A percentile compares a stretch with the other conserved stretches of the same genome.
Evolutionary conservation across 2,113 vertebrate species (phyloP).

Genomic region (Laticauda colubrina): DNA sequence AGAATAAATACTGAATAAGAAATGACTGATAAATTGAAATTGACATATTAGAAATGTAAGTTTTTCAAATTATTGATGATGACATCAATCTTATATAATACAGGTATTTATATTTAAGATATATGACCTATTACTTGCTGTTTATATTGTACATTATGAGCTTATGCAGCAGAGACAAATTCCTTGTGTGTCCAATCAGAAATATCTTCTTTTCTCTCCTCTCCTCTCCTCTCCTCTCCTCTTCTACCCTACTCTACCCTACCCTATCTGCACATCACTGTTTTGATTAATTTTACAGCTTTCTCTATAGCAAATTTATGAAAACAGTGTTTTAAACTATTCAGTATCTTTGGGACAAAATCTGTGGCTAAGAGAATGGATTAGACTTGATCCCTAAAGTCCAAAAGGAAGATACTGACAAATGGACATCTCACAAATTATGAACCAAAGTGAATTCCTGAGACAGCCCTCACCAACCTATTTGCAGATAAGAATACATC

Average conservation of each 20-base stretch:
- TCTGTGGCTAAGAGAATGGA: not conserved
- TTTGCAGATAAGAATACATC: not conserved
- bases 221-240: too few relatives aligned
- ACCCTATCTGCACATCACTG: not conserved
- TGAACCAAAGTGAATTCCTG: not conserved
- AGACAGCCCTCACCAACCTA: not conserved
- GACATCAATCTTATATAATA: not conserved
- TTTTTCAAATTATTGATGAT: conserved; percentile 16
- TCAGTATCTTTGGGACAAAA: not conserved
- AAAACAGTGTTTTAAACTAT: conserved; percentile 1
- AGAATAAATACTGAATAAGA: not conserved
- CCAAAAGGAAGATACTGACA: not conserved
- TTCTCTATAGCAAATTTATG: conserved; percentile 10
- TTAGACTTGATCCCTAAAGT: not conserved
- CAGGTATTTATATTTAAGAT: not conserved
- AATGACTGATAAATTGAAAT: conserved; percentile 13
- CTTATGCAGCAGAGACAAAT: too few relatives aligned
- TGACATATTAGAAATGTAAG: not conserved
- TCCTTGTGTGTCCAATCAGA: too few relatives aligned
- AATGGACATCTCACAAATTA: not conserved
- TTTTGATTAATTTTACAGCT: conserved; percentile 12
- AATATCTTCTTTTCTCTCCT: too few relatives aligned
- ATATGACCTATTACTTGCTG: too few relatives aligned
- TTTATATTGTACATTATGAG: too few relatives aligned
- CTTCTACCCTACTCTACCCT: too few relatives aligned